Conservation (phyloP, 1,140 invertebrate species). For the Drosophila bocqueti region DNA sequence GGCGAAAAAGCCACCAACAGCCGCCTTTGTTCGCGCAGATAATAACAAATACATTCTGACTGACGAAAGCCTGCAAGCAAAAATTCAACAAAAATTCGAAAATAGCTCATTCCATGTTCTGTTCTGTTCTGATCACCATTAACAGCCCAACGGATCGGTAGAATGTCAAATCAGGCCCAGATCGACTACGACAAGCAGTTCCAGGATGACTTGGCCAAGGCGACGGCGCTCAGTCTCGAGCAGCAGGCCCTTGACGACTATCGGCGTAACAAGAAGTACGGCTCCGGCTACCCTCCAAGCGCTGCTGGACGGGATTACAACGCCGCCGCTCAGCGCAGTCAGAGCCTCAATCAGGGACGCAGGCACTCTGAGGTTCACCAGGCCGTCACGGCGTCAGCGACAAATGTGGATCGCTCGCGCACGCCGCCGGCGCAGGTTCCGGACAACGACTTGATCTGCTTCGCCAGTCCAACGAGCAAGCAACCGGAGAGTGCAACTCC, state of each 20-base stretch:
- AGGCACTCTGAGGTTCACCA: slow-evolving; percentile 85
- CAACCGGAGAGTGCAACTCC: slow-evolving; percentile 84
- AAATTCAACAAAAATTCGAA: slow-evolving; percentile 47
- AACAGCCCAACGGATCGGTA: slow-evolving; percentile 49
- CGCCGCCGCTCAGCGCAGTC: slow-evolving; percentile 46
- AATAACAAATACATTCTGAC: slow-evolving; percentile 30
- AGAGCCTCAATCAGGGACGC: slow-evolving; percentile 82
- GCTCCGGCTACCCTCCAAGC: slow-evolving; percentile 37
- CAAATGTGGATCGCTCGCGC: slow-evolving; percentile 70
- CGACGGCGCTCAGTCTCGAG: slow-evolving; percentile 93
- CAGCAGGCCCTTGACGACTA: slow-evolving; percentile 93
- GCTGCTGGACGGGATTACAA: slow-evolving; percentile 43
- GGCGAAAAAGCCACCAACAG: slow-evolving; percentile 22
- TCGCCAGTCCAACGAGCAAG: slow-evolving; percentile 88
- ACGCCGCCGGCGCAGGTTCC: slow-evolving; percentile 85
- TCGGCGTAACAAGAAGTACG: slow-evolving; percentile 86
- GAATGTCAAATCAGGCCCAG: slow-evolving; percentile 78
- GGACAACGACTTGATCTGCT: slow-evolving; percentile 89
- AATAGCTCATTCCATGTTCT: slow-evolving; percentile 24
- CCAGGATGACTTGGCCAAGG: slow-evolving; percentile 93
- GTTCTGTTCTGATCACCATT: slow-evolving; percentile 34
- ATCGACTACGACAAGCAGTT: slow-evolving; percentile 92
- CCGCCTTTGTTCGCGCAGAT: slow-evolving; percentile 49
- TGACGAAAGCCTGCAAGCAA: slow-evolving; percentile 13
- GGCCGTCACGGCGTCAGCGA: background rate